Conservation (phyloP, 2,888 invertebrate genomes). For the Sesia apiformis region DNA sequence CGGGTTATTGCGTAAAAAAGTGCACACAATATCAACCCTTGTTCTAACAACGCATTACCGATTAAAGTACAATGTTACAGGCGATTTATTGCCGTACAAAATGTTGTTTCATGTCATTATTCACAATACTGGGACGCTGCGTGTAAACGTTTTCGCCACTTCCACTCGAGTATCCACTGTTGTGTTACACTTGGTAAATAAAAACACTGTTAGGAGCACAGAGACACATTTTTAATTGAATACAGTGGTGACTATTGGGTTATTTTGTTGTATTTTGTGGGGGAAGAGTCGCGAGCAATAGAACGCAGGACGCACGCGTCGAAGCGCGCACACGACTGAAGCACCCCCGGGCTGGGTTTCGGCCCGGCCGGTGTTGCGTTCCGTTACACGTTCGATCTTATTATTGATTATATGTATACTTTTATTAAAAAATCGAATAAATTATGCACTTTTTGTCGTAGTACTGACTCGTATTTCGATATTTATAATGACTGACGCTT, state of each 20-base stretch:
- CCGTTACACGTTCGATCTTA: slow-evolving; percentile 29
- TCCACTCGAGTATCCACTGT: not conserved
- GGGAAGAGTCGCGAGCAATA: slow-evolving; percentile 11
- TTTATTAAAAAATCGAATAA: too few species aligned
- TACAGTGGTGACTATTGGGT: slow-evolving; percentile 35
- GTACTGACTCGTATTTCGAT: too few species aligned
- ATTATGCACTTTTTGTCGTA: too few species aligned
- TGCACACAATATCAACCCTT: slow-evolving; percentile 24
- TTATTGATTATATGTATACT: slow-evolving; percentile 2
- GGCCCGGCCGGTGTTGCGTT: slow-evolving; percentile 56
- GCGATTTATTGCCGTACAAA: slow-evolving; percentile 58
- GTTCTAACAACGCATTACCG: slow-evolving; percentile 50
- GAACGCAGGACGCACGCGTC: slow-evolving; percentile 25
- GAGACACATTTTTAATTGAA: slow-evolving; percentile 14
- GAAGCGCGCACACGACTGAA: slow-evolving; percentile 48
- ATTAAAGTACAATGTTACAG: slow-evolving; percentile 54
- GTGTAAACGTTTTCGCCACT: slow-evolving; percentile 19
- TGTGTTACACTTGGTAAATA: slow-evolving; percentile 16
- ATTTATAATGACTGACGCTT: too few species aligned
- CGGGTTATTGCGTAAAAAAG: slow-evolving; percentile 18
- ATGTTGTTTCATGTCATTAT: slow-evolving; percentile 65
- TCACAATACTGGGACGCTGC: slow-evolving; percentile 37
- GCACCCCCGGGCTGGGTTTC: slow-evolving; percentile 37
- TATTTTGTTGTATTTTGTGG: slow-evolving; percentile 48
- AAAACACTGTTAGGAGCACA: slow-evolving; percentile 11